Evolutionary conservation across 2,113 vertebrate genomes (phyloP).

Genomic region (Mormyrus lacerda): DNA sequence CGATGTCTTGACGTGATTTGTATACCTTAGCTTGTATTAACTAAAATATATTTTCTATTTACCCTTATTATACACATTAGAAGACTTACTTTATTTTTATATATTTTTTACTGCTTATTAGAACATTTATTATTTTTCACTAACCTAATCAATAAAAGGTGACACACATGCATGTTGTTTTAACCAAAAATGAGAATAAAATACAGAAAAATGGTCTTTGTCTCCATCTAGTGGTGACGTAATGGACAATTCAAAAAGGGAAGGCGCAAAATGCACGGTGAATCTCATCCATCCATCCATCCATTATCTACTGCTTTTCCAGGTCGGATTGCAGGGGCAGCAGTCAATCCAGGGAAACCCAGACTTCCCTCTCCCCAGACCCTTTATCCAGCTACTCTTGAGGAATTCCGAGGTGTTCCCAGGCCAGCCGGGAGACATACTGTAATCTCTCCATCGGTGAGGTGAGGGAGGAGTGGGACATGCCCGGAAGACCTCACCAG

Average conservation of each 20-base stretch:
- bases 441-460: no score
- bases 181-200: neutral
- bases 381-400: no score
- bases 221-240: constrained; percentile 1
- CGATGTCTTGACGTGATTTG: neutral
- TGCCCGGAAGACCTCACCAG: no score
- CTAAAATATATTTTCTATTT: neutral
- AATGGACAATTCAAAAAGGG: neutral
- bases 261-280: neutral
- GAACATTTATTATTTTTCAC: neutral
- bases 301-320: no score
- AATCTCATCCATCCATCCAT: neutral
- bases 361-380: no score
- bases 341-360: no score
- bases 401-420: no score
- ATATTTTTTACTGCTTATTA: neutral
- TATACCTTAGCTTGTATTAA: neutral
- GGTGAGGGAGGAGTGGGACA: no score
- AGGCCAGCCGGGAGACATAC: no score
- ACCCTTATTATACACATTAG: neutral
- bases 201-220: neutral
- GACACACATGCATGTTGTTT: neutral
- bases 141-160: neutral
- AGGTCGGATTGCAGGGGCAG: no score
- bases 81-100: neutral